Evolutionary conservation across 2,888 invertebrate genomes (phyloP), one percentile per base, ranked within the genome.

Genomic region (Caenorhabditis auriculariae): DNA sequence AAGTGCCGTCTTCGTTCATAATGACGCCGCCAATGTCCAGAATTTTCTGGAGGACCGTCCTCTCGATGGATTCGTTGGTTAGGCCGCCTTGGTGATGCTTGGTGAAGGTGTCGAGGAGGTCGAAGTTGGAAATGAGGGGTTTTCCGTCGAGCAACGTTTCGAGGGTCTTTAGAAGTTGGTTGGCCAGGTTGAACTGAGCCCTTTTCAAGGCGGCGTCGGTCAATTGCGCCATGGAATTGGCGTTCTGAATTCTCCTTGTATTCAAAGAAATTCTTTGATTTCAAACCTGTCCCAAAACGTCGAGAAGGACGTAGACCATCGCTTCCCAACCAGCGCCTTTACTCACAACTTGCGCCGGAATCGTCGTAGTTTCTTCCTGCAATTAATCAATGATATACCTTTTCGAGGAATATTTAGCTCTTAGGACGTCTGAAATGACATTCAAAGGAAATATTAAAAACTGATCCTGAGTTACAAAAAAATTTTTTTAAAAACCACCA

Each of bases 231-330:
- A 69, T 50, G 1, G 64, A 54, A 3, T 42, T 38, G 3, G 56
- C 45, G 29, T 62, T 62, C 47, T 56, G 28, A 38, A 35, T n/a
- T n/a, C n/a, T n/a, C n/a, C n/a, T n/a, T n/a, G n/a, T n/a, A n/a
- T n/a, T n/a, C n/a, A n/a, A n/a, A n/a, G n/a, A n/a, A n/a, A n/a
- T n/a, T n/a, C n/a, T n/a, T n/a, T n/a, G n/a, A 7, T 1, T n/a
- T 17, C 49, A 5, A n/a, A 56, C 56, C 78, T 60, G 82, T 76
- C 51, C 82, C 81, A 84, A 68, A 48, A 76, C 75, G 48, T 83
- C 83, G 26, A 85, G 66, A 68, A 85, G 82, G 62, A 85, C 81
- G 70, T 84, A 84, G 23, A 69, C 66, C 61, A 69, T 67, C 2
- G 69, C 60, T 49, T 66, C 66, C 69, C 69, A 69, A 15, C 42